phyloP scores from a whole-genome alignment of 2,797 vertebrate species.

The Pseudotriccus pelzelni region DNA sequence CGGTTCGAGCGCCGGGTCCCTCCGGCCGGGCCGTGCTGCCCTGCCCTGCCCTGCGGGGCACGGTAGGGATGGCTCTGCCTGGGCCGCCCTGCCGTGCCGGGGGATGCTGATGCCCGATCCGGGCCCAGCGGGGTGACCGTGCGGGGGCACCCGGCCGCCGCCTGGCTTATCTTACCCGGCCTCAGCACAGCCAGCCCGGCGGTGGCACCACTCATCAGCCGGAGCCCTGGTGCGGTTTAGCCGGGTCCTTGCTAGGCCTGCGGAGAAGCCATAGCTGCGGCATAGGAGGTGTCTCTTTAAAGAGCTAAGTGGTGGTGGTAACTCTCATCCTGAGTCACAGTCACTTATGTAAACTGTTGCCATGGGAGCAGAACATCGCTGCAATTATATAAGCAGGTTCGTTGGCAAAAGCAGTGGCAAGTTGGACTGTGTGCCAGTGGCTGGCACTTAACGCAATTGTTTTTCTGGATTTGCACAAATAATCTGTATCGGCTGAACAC shows the following conservation, averaged over 20 bases:
- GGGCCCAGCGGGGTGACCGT: neutral
- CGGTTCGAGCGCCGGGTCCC: neutral
- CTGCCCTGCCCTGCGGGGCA: neutral
- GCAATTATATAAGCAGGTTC: conserved; percentile 31
- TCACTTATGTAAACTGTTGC: conserved; percentile 67
- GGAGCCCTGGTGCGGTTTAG: too few relatives aligned
- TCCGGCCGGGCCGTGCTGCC: neutral
- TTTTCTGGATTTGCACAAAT: accelerated
- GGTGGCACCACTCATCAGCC: accelerated
- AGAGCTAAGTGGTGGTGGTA: neutral
- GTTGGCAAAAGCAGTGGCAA: neutral
- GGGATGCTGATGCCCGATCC: neutral
- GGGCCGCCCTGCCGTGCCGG: neutral
- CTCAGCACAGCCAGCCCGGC: neutral
- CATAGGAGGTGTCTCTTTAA: neutral
- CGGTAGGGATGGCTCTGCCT: neutral
- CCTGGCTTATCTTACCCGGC: neutral
- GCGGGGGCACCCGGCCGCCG: neutral
- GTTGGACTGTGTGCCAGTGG: neutral
- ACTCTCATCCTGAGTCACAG: conserved; percentile 21
- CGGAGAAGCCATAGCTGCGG: neutral
- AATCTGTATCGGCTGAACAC: accelerated
- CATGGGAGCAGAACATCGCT: conserved; percentile 43
- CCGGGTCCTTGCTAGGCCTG: accelerated
- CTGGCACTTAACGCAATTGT: neutral